Conservation (phyloP, 2,797 vertebrate genomes). For the Pagetopsis macropterus region DNA sequence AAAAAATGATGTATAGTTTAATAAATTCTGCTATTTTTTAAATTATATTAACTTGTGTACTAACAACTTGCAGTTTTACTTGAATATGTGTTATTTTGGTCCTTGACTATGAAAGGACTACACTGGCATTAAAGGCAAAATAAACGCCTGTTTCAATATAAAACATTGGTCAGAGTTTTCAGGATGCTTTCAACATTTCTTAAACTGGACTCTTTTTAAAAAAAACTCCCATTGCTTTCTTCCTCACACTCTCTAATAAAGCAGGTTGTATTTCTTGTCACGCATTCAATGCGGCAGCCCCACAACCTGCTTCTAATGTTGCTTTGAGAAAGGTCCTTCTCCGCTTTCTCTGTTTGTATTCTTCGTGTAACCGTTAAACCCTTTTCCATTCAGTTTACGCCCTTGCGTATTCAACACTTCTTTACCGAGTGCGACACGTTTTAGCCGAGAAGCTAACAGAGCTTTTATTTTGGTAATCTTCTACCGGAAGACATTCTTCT, state of each 20-base stretch:
- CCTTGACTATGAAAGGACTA: no score
- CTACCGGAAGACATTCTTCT: constrained; percentile 46
- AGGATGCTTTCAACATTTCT: not conserved
- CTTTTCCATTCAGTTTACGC: not conserved
- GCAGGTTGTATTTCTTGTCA: constrained; percentile 66
- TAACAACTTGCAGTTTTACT: not conserved
- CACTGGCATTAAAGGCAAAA: not conserved
- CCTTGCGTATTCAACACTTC: not conserved
- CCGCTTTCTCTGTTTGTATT: not conserved
- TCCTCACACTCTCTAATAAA: constrained; percentile 1
- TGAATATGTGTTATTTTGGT: not conserved
- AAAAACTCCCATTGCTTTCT: constrained; percentile 2
- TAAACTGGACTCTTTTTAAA: not conserved
- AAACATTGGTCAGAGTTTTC: not conserved
- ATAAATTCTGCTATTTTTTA: not conserved
- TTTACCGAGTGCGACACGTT: constrained; percentile 5
- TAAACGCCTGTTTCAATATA: not conserved
- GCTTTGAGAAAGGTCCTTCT: constrained; percentile 37
- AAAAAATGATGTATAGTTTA: not conserved
- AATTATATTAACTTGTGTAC: not conserved
- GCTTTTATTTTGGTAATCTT: constrained; percentile 65
- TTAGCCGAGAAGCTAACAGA: rapidly evolving
- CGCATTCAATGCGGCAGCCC: constrained; percentile 68
- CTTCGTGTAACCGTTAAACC: not conserved
- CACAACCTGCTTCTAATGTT: constrained; percentile 43